Evolutionary conservation across 2,113 vertebrate species (phyloP).

Genomic region (Hippocampus mohnikei): DNA sequence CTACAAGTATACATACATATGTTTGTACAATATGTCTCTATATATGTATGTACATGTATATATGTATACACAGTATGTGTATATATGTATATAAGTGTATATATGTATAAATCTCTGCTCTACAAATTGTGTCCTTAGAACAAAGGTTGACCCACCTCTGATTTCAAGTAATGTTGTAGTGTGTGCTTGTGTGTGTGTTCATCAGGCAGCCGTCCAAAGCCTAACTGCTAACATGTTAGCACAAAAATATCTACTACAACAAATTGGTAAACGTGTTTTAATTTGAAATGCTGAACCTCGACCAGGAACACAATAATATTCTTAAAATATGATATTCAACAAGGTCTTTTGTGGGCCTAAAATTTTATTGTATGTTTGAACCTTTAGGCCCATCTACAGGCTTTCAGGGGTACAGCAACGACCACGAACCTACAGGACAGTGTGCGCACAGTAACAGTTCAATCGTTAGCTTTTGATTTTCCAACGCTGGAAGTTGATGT

Average conservation of each 20-base stretch:
- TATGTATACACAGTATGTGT: not conserved
- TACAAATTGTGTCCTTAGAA: not conserved
- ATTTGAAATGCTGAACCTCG: not conserved
- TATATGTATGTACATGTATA: too few relatives aligned
- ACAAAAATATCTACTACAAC: not conserved
- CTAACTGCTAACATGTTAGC: not conserved
- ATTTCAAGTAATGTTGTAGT: not conserved
- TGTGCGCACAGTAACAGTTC: too few relatives aligned
- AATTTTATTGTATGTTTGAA: too few relatives aligned
- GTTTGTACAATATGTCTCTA: too few relatives aligned
- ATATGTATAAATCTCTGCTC: not conserved
- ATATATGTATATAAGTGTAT: too few relatives aligned
- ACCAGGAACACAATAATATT: not conserved
- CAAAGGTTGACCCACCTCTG: not conserved
- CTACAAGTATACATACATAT: too few relatives aligned
- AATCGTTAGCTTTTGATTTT: too few relatives aligned
- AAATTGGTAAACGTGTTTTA: not conserved
- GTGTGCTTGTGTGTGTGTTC: not conserved
- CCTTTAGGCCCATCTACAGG: too few relatives aligned
- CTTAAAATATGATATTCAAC: not conserved
- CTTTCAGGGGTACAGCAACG: too few relatives aligned
- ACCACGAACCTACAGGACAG: too few relatives aligned
- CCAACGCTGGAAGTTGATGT: too few relatives aligned
- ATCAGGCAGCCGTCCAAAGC: not conserved
- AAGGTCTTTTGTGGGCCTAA: too few relatives aligned